A percentile compares a stretch with the other conserved stretches of the same genome.
These are phyloP conservation scores for Actenoides lindsayi DNA, from an alignment of 2,113 vertebrate genomes.

Conservation along the genomic window DNA sequence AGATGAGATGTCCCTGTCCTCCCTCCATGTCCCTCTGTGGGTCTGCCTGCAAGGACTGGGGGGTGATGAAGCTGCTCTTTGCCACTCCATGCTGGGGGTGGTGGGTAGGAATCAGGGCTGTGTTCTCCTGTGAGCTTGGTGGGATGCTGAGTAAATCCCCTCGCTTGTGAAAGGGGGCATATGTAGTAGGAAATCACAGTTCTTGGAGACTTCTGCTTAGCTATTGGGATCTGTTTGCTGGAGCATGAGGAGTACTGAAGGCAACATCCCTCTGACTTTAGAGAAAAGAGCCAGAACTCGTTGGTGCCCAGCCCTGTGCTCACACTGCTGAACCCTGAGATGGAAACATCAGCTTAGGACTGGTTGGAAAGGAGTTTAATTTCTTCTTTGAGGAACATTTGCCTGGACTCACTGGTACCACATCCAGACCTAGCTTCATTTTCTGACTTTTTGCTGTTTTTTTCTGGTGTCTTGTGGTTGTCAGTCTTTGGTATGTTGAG, in stretches of 20 bases:
- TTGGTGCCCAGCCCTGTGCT: not conserved
- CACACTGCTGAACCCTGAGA: fast-evolving
- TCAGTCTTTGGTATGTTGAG: not conserved
- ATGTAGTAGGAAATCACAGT: not conserved
- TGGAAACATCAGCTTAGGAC: not conserved
- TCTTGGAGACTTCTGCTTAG: not conserved
- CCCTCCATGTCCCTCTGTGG: not conserved
- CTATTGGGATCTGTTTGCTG: not conserved
- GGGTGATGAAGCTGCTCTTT: not conserved
- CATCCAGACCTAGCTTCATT: not conserved
- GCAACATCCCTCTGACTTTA: not conserved
- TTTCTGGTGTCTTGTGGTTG: not conserved
- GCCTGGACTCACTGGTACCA: not conserved
- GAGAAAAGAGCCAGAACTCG: fast-evolving
- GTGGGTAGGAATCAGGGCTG: not conserved
- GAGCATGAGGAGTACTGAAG: not conserved
- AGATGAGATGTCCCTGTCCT: not conserved
- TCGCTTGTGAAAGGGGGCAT: not conserved
- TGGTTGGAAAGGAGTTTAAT: not conserved
- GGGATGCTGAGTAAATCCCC: not conserved
- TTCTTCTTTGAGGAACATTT: not conserved
- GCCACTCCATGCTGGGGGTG: not conserved
- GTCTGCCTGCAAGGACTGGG: fast-evolving
- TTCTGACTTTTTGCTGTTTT: not conserved
- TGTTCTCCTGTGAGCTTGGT: not conserved